phyloP scores from a whole-genome alignment of 92 coral and sea anemone species.

The Montipora capitata region DNA sequence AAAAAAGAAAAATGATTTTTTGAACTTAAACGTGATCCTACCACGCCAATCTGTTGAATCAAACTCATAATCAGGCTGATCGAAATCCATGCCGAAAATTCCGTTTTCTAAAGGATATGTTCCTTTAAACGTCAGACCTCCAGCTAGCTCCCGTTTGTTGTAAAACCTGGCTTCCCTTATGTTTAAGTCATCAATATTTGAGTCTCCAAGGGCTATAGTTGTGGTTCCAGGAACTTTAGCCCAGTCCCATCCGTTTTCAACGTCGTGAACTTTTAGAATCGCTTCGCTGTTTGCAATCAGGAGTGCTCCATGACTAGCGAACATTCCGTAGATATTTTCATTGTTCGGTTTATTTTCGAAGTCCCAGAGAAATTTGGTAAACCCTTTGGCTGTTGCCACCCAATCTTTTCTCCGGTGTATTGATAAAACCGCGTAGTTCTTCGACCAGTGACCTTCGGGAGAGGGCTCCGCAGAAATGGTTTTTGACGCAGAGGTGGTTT shows the following conservation, averaged over 20 bases:
- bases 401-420: conserved; percentile 83
- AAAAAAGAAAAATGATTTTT: conserved; percentile 82
- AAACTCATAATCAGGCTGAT: conserved; percentile 50
- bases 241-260: conserved; percentile 90
- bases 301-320: conserved; percentile 82
- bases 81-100: conserved; percentile 80
- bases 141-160: conserved; percentile 69
- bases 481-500: conserved; percentile 7
- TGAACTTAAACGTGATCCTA: conserved; percentile 55
- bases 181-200: conserved; percentile 4
- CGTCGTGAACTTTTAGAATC: conserved; percentile 65
- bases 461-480: conserved; percentile 60
- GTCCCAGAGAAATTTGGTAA: conserved; percentile 81
- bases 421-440: conserved; percentile 82
- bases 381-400: conserved; percentile 87
- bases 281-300: conserved; percentile 78
- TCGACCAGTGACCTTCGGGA: conserved; percentile 89
- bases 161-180: conserved; percentile 34
- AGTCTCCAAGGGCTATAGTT: conserved; percentile 29
- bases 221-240: conserved; percentile 87
- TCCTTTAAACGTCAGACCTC: conserved; percentile 74
- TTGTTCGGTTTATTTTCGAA: conserved; percentile 50
- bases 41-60: neutral
- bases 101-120: conserved; percentile 60
- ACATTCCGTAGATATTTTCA: conserved; percentile 75